Evolutionary conservation across 2,797 vertebrate species (phyloP).

Genomic region (Pseudotriccus pelzelni): DNA sequence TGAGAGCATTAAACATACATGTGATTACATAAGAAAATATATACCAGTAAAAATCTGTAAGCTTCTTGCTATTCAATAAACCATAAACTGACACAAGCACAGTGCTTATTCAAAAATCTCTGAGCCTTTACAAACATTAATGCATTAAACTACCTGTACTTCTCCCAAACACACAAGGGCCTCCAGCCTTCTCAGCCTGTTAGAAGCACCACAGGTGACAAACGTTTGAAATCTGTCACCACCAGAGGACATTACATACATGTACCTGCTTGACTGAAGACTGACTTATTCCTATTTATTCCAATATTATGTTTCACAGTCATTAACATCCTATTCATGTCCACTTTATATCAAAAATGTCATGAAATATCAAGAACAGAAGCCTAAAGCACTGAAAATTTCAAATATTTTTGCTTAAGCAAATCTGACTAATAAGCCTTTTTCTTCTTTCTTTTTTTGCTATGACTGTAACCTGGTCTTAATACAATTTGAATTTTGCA

Average conservation of each 20-base stretch:
- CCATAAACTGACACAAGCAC: not conserved
- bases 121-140: not conserved
- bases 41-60: not conserved
- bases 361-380: not conserved
- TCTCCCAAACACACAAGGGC: not conserved
- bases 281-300: not conserved
- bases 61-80: not conserved
- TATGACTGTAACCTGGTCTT: not conserved
- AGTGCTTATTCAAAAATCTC: not conserved
- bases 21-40: not conserved
- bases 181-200: not conserved
- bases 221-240: not conserved
- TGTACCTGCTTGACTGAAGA: not conserved
- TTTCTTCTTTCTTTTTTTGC: rapidly evolving
- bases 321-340: not conserved
- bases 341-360: not conserved
- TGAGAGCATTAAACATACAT: not conserved
- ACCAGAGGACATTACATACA: rapidly evolving
- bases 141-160: not conserved
- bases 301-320: not conserved
- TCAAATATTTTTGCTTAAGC: not conserved
- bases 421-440: not conserved
- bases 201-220: not conserved
- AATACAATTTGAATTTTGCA: not conserved
- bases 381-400: not conserved